Evolutionary conservation across 2,797 vertebrate species (phyloP), one percentile per base, ranked within the genome.

Genomic region (Periparus ater): DNA sequence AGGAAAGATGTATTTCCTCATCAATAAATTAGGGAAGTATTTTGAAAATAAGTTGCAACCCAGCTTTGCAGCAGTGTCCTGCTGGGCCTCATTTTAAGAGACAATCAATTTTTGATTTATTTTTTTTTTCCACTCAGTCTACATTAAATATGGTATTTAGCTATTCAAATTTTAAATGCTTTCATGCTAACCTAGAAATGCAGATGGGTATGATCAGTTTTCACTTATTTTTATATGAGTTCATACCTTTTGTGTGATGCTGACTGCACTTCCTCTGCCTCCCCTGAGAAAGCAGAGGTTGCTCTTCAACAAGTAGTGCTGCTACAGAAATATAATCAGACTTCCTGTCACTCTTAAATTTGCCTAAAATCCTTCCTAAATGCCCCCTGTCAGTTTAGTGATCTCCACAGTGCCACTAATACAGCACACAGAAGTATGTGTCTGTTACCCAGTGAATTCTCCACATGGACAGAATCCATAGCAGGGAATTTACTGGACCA

Each of bases 371-470:
- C 65, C 47, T 48, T 60, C 8, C 27, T 54, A 82, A 54, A 68
- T 13, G 13, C 16, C 60, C 13, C 11, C 25, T 53, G 8, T 30
- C 1, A 5, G 14, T 1, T 61, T 21, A 86, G 34, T 17, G 32
- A 57, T 30, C 50, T 17, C 16, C n/a, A 47, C 32, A 78, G n/a
- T n/a, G n/a, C 11, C n/a, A 63, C 29, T 47, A 29, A 26, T 0
- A 2, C 3, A 53, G 44, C 0, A 7, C 42, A 70, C 0, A 66
- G 17, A 75, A 29, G 11, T 10, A 22, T 9, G 19, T 13, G 5
- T 15, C 32, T 42, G 1, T 17, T 77, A 16, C 81, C 38, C 20
- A 9, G 44, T 16, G 30, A 92, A 29, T 51, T 62, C 32, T 32
- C 20, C 7, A 23, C 22, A 26, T 3, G 11, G 48, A 58, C 13